Evolutionary conservation across 2,797 vertebrate species (phyloP).

Genomic region (Dryobates pubescens): DNA sequence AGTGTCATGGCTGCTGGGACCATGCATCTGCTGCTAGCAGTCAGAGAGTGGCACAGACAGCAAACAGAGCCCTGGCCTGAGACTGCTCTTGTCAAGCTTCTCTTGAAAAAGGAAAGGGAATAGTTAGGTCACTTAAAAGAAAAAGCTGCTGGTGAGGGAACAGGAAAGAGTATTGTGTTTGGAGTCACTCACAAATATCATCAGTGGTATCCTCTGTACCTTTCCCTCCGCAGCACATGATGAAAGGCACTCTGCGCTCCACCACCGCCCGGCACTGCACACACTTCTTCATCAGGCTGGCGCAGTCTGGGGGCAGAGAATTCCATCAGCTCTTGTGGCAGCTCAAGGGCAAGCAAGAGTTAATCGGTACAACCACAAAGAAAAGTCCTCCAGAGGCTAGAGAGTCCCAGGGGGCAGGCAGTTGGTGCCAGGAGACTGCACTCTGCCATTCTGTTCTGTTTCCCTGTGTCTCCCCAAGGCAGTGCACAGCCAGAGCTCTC

Average conservation of each 20-base stretch:
- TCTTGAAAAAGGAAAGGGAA: not conserved
- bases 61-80: not conserved
- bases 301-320: conserved; percentile 87
- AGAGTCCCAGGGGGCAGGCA: no score
- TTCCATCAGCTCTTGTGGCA: not conserved
- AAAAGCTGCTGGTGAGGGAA: conserved; percentile 53
- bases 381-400: no score
- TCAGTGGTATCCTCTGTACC: conserved; percentile 95
- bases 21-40: not conserved
- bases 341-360: no score
- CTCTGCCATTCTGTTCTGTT: no score
- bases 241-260: conserved; percentile 94
- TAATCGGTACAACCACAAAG: no score
- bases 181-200: conserved; percentile 92
- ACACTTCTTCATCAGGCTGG: conserved; percentile 99
- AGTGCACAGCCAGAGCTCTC: no score
- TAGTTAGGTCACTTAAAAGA: not conserved
- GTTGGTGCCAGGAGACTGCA: no score
- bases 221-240: conserved; percentile 97
- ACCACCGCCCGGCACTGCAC: conserved; percentile 98
- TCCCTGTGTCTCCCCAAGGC: no score
- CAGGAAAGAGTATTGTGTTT: conserved; percentile 70
- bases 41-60: not conserved
- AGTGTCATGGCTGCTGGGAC: not conserved
- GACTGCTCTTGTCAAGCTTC: not conserved